Conservation (phyloP, 2,888 invertebrate genomes). For the Apoda limacodes region DNA sequence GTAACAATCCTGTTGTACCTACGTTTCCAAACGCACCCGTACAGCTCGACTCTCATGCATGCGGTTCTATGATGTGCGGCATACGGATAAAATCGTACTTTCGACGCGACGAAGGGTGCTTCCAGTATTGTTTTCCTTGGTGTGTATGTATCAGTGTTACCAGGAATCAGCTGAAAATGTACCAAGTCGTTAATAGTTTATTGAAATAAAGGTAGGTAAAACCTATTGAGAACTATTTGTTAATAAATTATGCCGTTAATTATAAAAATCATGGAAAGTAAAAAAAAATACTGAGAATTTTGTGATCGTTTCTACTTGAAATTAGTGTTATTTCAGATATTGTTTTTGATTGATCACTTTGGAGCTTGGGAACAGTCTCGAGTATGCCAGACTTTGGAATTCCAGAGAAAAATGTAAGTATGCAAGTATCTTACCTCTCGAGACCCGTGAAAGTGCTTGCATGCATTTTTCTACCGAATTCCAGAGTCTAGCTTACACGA, state of each 20-base stretch:
- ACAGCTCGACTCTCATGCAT: constrained; percentile 92
- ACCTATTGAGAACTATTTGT: constrained; percentile 5
- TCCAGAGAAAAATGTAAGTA: constrained; percentile 15
- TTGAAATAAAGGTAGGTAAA: background rate
- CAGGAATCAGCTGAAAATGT: constrained; percentile 76
- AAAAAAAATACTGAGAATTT: background rate
- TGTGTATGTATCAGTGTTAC: constrained; percentile 82
- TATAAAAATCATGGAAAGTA: constrained; percentile 1
- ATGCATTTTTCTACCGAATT: too few species aligned
- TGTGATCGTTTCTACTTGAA: background rate
- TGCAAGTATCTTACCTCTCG: too few species aligned
- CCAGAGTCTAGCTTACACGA: too few species aligned
- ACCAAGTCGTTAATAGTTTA: too few species aligned
- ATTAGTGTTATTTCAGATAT: constrained; percentile 2
- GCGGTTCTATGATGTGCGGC: constrained; percentile 87
- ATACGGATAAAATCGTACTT: constrained; percentile 89
- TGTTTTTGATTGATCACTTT: background rate
- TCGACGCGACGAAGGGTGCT: constrained; percentile 86
- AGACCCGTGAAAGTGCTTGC: too few species aligned
- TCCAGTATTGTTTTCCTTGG: constrained; percentile 78
- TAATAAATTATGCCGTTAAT: constrained; percentile 5
- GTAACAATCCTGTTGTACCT: constrained; percentile 36
- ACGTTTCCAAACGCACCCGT: constrained; percentile 80
- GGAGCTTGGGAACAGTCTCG: too few species aligned
- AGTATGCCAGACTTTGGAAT: too few species aligned